phyloP scores from a whole-genome alignment of 2,888 invertebrate genomes.

The Pilophorus perplexus region DNA sequence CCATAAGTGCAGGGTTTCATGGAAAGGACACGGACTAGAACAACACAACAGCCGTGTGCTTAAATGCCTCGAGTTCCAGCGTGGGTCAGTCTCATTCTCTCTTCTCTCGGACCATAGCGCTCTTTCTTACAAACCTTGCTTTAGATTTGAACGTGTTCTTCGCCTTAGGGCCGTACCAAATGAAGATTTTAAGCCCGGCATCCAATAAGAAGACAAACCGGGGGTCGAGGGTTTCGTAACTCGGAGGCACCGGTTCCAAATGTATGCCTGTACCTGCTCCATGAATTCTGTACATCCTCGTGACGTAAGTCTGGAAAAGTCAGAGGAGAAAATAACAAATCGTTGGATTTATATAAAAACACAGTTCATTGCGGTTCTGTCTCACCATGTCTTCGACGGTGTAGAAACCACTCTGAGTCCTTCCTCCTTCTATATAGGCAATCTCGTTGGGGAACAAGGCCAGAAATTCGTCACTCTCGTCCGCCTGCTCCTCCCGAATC shows the following conservation, averaged over 20 bases:
- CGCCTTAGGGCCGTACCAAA: slow-evolving; percentile 87
- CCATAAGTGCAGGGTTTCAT: too few species aligned
- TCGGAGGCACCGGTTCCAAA: slow-evolving; percentile 79
- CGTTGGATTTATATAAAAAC: not conserved
- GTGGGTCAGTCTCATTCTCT: too few species aligned
- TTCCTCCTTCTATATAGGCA: slow-evolving; percentile 95
- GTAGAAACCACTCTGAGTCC: slow-evolving; percentile 95
- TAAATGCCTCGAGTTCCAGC: too few species aligned
- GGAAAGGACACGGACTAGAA: too few species aligned
- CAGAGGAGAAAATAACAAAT: not conserved
- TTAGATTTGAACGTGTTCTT: slow-evolving; percentile 88
- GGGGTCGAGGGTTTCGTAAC: slow-evolving; percentile 75
- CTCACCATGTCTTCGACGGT: slow-evolving; percentile 86
- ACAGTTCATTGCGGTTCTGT: too few species aligned
- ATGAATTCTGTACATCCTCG: slow-evolving; percentile 83
- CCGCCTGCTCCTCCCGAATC: slow-evolving; percentile 93
- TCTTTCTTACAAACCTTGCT: slow-evolving; percentile 59
- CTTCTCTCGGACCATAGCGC: too few species aligned
- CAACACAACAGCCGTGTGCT: too few species aligned
- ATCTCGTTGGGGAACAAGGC: slow-evolving; percentile 86
- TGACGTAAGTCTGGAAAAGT: slow-evolving; percentile 68
- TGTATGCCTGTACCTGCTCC: slow-evolving; percentile 79
- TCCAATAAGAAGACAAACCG: slow-evolving; percentile 90
- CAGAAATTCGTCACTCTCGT: slow-evolving; percentile 95
- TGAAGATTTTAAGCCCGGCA: slow-evolving; percentile 76